Base-by-base conservation (phyloP, 2,113 vertebrate species). In the Chaetodon trifascialis region DNA sequence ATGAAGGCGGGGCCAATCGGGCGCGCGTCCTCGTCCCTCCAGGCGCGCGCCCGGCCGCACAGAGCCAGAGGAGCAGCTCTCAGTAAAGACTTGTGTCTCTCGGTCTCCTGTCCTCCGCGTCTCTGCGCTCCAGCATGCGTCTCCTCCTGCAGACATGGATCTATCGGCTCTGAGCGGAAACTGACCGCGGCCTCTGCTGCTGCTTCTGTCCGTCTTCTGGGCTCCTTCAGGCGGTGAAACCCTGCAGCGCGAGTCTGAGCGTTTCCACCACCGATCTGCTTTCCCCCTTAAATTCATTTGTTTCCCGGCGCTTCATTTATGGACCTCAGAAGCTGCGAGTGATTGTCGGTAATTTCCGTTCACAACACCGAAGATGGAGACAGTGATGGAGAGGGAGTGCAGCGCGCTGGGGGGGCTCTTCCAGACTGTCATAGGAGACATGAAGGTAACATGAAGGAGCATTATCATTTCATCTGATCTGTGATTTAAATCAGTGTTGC, bases 401-500 rank as follows among this genome's bases (percentile, higher is more conserved):
- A 95, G 95, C 90, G 95, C 95, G 75, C 92, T 95, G 75, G 95
- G 95, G 73, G 95, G 94, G 71, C 94, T 96, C 15, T 96, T 96
- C 92, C 95, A 96, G 82, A 94, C 93, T 3, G 91, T 95, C 38
- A 94, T 96, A 15, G 92, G 87, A 71, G 95, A 96, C 86, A 95
- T 96, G 94, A 95, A 95, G 94, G 95, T 95, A 91, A 86, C n/a
- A 38, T 1, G 4, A 23, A 59, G 47, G 10, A 8, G 6, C 23
- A 15, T 19, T 40, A 21, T 62, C 23, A 55, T 58, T 52, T 9
- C 34, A 30, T 15, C 55, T 56, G 67, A 55, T 38, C 12, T 30
- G 7, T 74, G 21, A n/a, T 73, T 21, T 0, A 46, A 49, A 56
- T 44, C 65, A 3, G 0, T 36, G 63, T 46, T 12, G 0, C 15